These are phyloP conservation scores for Amphibalanus amphitrite DNA, from an alignment of 1,140 invertebrate species.

Conservation along the genomic window DNA sequence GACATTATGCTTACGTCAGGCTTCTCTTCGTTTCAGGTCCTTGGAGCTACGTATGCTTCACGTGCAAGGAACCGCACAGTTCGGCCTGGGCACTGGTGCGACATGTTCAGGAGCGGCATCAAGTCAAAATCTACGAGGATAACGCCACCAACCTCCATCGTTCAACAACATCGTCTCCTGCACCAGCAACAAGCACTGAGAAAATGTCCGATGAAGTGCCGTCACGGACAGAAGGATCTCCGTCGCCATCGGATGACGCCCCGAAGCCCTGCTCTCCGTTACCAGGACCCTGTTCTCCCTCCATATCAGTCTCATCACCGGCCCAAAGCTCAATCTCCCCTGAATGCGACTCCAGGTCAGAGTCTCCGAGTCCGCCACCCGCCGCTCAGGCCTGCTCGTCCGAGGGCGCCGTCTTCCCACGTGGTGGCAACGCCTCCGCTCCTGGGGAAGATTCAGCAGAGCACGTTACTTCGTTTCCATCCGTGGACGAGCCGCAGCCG, in stretches of 20 bases:
- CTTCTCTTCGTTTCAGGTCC: conserved; percentile 59
- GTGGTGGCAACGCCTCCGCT: too few relatives aligned
- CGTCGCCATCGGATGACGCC: conserved; percentile 14
- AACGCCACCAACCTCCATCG: too few relatives aligned
- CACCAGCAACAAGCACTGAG: too few relatives aligned
- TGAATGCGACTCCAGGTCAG: too few relatives aligned
- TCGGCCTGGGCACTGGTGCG: conserved; percentile 88
- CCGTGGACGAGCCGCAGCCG: too few relatives aligned
- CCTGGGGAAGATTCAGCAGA: too few relatives aligned
- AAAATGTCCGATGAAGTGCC: too few relatives aligned
- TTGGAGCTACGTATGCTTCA: conserved; percentile 82
- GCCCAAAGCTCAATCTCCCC: conserved; percentile 23
- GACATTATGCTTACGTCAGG: too few relatives aligned
- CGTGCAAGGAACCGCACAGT: conserved; percentile 70
- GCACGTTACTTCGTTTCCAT: too few relatives aligned
- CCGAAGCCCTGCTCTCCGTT: conserved; percentile 26
- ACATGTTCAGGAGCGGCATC: conserved; percentile 83
- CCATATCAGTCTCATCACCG: conserved; percentile 18
- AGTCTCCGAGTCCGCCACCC: conserved; percentile 12
- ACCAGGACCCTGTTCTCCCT: conserved; percentile 20
- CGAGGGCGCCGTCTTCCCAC: conserved; percentile 10
- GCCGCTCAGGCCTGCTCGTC: conserved; percentile 16
- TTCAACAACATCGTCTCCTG: too few relatives aligned
- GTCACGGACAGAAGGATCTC: too few relatives aligned
- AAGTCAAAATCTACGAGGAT: conserved; percentile 79